Conservation (phyloP, 2,888 invertebrate genomes). For the Crioceris asparagi region DNA sequence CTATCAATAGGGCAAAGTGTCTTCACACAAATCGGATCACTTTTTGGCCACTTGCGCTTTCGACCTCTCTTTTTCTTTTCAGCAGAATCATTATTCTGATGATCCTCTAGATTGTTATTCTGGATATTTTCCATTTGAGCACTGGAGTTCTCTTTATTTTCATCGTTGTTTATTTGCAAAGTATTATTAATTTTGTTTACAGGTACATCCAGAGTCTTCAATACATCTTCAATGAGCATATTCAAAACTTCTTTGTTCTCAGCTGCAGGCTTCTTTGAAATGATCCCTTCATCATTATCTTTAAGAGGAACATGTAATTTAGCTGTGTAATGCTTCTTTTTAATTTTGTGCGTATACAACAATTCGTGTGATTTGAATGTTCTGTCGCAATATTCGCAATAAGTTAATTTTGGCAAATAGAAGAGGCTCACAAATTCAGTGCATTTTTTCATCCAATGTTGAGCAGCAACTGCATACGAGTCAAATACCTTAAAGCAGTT, state of each 20-base stretch:
- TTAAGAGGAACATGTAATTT: conserved; percentile 29
- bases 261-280: neutral
- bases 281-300: conserved; percentile 7
- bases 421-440: conserved; percentile 39
- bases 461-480: conserved; percentile 43
- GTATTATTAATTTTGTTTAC: conserved; percentile 17
- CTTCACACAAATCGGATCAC: conserved; percentile 21
- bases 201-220: conserved; percentile 31
- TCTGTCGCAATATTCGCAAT: conserved; percentile 40
- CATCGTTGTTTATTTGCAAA: neutral
- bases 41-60: conserved; percentile 30
- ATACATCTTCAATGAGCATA: conserved; percentile 34
- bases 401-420: conserved; percentile 37
- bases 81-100: neutral
- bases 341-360: conserved; percentile 48
- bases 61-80: conserved; percentile 22
- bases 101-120: conserved; percentile 4
- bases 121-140: neutral
- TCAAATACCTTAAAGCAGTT: conserved; percentile 37
- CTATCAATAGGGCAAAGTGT: conserved; percentile 21
- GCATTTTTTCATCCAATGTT: conserved; percentile 44
- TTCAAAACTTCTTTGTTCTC: conserved; percentile 21
- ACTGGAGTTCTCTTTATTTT: neutral
- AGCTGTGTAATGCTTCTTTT: conserved; percentile 39
- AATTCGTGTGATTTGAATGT: conserved; percentile 42